A percentile compares a stretch with the other conserved stretches of the same genome.
phyloP scores from a whole-genome alignment of 2,888 invertebrate genomes.

The Sialis fuliginosa region DNA sequence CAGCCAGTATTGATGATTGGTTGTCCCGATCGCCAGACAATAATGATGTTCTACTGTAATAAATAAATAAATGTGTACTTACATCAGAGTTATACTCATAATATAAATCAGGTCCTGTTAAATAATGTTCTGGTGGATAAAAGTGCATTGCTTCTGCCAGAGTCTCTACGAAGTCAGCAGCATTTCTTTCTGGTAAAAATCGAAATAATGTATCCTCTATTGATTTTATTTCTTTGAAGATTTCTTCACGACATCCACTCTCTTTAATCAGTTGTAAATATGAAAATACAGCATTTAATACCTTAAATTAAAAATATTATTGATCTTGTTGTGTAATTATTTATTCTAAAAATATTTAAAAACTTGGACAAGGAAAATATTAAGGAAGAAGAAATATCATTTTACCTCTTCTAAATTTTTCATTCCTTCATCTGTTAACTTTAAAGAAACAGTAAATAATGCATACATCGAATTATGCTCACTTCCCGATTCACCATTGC shows the following conservation, averaged over 20 bases:
- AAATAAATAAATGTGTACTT: neutral
- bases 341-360: neutral
- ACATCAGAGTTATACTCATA: conserved; percentile 60
- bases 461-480: conserved; percentile 67
- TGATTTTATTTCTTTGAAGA: conserved; percentile 53
- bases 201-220: conserved; percentile 60
- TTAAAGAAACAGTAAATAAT: conserved; percentile 51
- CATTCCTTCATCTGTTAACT: conserved; percentile 62
- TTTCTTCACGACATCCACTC: conserved; percentile 46
- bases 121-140: conserved; percentile 59
- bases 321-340: conserved; percentile 1
- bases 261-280: conserved; percentile 56
- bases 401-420: conserved; percentile 43
- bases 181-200: conserved; percentile 49
- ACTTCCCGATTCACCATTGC: conserved; percentile 55
- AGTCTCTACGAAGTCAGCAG: conserved; percentile 61
- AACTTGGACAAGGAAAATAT: too few species aligned
- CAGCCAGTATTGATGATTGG: too few species aligned
- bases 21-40: too few species aligned
- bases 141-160: conserved; percentile 63
- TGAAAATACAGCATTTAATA: conserved; percentile 59
- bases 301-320: conserved; percentile 26
- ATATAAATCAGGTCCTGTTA: conserved; percentile 57
- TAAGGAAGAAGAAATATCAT: conserved; percentile 4
- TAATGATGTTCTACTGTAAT: too few species aligned